These are phyloP conservation scores for Scophthalmus maximus DNA, from an alignment of 2,113 vertebrate species.

Conservation along the genomic window DNA sequence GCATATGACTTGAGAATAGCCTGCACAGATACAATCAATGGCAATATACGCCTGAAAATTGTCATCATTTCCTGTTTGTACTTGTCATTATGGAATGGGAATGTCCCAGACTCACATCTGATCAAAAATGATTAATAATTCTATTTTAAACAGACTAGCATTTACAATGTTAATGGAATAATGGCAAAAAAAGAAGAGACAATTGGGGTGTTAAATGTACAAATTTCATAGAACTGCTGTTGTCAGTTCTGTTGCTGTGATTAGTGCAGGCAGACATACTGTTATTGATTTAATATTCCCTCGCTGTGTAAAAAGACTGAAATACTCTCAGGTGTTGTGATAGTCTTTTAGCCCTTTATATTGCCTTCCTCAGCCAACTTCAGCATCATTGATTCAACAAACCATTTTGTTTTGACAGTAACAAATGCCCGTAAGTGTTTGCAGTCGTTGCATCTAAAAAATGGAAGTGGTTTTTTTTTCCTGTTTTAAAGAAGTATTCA, in stretches of 20 bases:
- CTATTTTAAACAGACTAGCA: background rate
- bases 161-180: background rate
- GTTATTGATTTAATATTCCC: slow-evolving; percentile 30
- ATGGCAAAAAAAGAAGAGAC: background rate
- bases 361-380: slow-evolving; percentile 38
- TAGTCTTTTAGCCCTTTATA: slow-evolving; percentile 29
- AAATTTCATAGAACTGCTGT: slow-evolving; percentile 8
- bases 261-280: slow-evolving; percentile 14
- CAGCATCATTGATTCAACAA: slow-evolving; percentile 60
- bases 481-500: slow-evolving; percentile 35
- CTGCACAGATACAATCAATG: slow-evolving; percentile 48
- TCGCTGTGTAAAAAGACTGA: slow-evolving; percentile 21
- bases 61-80: slow-evolving; percentile 49
- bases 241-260: slow-evolving; percentile 8
- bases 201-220: background rate
- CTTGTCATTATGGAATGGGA: slow-evolving; percentile 42
- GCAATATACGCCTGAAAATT: slow-evolving; percentile 40
- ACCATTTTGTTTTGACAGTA: slow-evolving; percentile 59
- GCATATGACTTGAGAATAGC: slow-evolving; percentile 36
- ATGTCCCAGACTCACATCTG: slow-evolving; percentile 15
- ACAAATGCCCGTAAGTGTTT: slow-evolving; percentile 53
- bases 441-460: slow-evolving; percentile 21
- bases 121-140: slow-evolving; percentile 31
- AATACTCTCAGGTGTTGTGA: slow-evolving; percentile 21
- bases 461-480: slow-evolving; percentile 7